phyloP scores from a whole-genome alignment of 2,797 vertebrate species.

The Hafferia zeledoni region DNA sequence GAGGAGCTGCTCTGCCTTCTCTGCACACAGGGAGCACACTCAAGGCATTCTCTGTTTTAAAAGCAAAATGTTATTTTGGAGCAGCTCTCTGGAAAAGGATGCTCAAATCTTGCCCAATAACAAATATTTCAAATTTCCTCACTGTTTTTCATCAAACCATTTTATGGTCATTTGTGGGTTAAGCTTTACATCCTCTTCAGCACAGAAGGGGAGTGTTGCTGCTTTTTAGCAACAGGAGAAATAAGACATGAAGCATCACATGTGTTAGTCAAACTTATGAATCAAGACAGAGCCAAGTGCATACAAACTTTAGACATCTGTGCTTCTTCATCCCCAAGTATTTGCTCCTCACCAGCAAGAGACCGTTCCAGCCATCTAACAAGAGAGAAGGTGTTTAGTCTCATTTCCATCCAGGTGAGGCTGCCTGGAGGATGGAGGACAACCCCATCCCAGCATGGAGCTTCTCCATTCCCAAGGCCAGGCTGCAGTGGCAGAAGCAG shows the following conservation, averaged over 20 bases:
- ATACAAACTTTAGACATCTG: neutral
- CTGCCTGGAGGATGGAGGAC: neutral
- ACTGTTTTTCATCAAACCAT: neutral
- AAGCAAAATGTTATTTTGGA: neutral
- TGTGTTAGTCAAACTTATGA: neutral
- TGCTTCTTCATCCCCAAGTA: neutral
- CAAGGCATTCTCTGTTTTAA: neutral
- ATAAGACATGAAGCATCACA: rapidly evolving
- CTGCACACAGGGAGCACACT: neutral
- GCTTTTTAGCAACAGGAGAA: neutral
- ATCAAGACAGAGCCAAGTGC: neutral
- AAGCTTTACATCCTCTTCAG: neutral
- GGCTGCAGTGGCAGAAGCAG: rapidly evolving
- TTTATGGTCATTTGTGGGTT: neutral
- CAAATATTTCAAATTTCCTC: neutral
- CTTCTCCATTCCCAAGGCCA: neutral
- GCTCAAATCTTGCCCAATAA: neutral
- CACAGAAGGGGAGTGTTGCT: neutral
- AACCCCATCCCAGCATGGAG: neutral
- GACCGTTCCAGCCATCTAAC: rapidly evolving
- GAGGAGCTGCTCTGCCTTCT: neutral
- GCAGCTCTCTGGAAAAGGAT: neutral
- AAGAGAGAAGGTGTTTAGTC: neutral
- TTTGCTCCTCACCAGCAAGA: neutral
- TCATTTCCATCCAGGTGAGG: neutral